Base-by-base conservation (phyloP, 1,140 invertebrate genomes). In the Ceratitis capitata region DNA sequence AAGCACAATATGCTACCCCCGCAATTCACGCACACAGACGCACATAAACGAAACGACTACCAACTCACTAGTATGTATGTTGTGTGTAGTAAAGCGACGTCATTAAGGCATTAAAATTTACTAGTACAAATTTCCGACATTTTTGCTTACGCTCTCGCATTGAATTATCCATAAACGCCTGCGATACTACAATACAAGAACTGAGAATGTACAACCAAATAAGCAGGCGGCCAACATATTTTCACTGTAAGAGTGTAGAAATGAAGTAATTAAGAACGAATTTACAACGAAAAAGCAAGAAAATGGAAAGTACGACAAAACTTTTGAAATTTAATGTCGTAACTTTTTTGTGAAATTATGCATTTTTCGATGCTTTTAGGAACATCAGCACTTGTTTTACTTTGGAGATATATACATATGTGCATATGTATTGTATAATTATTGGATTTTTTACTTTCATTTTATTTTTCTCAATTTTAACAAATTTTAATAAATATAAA, bases 261-360 rank as follows among this genome's bases (percentile, higher is more conserved):
- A 78, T 78, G 39, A 78, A 78, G 42, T 78, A 78, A 78, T 78
- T 78, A 78, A 78, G 69, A 78, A 39, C 35, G n/a, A 78, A 78
- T 47, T 78, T 78, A 26, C 69, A 78, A 39, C 69, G 69, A 78
- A 45, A 6, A 53, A 26, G 39, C 69, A 7, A 45, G 19, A 35
- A 26, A 45, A 45, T 45, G 69, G 16, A 78, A 78, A 78, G 19
- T 42, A 23, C 32, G 42, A 45, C 35, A 78, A 78, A 78, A 78
- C 19, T 45, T 64, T n/a, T n/a, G n/a, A 45, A 45, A 78, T 45
- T 78, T 78, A 78, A 78, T 78, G 69, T 19, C 39, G 19, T 78
- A 78, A 78, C 16, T 78, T 78, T 42, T 10, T 78, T 78, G 58
- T 64, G 23, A 49, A 6, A 49, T 49, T 49, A 64, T 64, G 58